Evolutionary conservation across 2,797 vertebrate genomes (phyloP).

Genomic region (Momotus momota): DNA sequence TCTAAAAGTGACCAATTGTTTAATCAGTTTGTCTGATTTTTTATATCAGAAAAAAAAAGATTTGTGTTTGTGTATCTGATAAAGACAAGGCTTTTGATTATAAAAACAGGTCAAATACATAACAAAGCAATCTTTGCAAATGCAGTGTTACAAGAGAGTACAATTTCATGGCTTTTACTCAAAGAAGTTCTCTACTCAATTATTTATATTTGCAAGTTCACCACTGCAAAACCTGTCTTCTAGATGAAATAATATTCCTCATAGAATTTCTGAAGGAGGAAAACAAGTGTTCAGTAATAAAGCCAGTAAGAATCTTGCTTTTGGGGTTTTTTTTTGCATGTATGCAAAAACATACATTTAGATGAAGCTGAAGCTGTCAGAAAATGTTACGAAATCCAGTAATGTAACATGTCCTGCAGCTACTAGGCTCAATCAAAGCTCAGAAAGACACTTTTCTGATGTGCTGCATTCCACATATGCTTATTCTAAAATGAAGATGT

Average conservation of each 20-base stretch:
- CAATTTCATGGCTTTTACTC: slow-evolving; percentile 55
- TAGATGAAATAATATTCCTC: slow-evolving; percentile 63
- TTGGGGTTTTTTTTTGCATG: slow-evolving; percentile 23
- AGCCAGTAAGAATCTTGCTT: slow-evolving; percentile 48
- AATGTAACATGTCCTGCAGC: slow-evolving; percentile 31
- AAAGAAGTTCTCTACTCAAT: slow-evolving; percentile 50
- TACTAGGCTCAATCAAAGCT: slow-evolving; percentile 23
- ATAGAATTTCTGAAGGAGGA: slow-evolving; percentile 54
- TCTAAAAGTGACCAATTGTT: not conserved
- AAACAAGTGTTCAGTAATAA: slow-evolving; percentile 61
- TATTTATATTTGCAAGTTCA: slow-evolving; percentile 67
- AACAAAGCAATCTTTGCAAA: slow-evolving; percentile 34
- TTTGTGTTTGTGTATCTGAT: not conserved
- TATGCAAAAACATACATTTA: slow-evolving; percentile 49
- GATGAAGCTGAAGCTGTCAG: slow-evolving; percentile 56
- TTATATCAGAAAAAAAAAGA: slow-evolving; percentile 5
- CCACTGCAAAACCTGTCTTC: slow-evolving; percentile 50
- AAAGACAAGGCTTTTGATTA: slow-evolving; percentile 28
- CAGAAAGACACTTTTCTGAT: slow-evolving; percentile 48
- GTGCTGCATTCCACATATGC: not conserved
- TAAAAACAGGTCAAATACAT: slow-evolving; percentile 22
- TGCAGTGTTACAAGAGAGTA: not conserved
- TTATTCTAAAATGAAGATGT: slow-evolving; percentile 2
- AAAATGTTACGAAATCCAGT: slow-evolving; percentile 13
- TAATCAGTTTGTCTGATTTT: slow-evolving; percentile 3